A percentile compares a stretch with the other conserved stretches of the same genome.
These are phyloP conservation scores for Agonum fuliginosum DNA, from an alignment of 2,888 invertebrate genomes.

Conservation along the genomic window DNA sequence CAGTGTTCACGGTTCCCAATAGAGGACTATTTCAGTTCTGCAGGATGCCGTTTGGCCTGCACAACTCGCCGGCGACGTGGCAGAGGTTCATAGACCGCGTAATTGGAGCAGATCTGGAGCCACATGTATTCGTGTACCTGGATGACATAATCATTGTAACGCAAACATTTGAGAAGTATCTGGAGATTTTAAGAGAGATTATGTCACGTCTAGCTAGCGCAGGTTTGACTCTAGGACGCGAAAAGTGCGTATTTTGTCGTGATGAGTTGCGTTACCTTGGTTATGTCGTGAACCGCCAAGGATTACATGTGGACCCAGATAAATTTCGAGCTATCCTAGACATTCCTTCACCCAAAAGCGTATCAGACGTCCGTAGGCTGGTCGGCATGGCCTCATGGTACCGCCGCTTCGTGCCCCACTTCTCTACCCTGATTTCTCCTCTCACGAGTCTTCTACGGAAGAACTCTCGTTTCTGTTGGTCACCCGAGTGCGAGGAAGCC, in stretches of 20 bases:
- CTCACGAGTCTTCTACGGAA: neutral
- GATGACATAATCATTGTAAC: constrained; percentile 61
- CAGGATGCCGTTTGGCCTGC: neutral
- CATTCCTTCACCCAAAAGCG: constrained; percentile 58
- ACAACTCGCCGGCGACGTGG: constrained; percentile 17
- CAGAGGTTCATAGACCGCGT: constrained; percentile 62
- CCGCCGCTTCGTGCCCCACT: constrained; percentile 56
- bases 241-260: neutral
- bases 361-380: neutral
- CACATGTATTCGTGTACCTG: constrained; percentile 5
- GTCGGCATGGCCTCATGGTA: constrained; percentile 62
- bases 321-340: constrained; percentile 51
- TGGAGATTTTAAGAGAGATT: neutral
- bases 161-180: constrained; percentile 56
- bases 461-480: neutral
- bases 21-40: constrained; percentile 8
- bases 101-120: constrained; percentile 28
- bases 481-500: neutral
- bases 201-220: neutral
- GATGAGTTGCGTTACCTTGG: constrained; percentile 56
- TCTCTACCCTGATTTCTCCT: neutral
- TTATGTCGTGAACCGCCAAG: constrained; percentile 48
- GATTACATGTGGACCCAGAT: constrained; percentile 28
- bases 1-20: constrained; percentile 26
- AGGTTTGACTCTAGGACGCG: neutral